Percentiles rank a stretch among this genome's conserved stretches.
Conservation (phyloP, 2,888 invertebrate genomes). For the Phymatocera aterrima region DNA sequence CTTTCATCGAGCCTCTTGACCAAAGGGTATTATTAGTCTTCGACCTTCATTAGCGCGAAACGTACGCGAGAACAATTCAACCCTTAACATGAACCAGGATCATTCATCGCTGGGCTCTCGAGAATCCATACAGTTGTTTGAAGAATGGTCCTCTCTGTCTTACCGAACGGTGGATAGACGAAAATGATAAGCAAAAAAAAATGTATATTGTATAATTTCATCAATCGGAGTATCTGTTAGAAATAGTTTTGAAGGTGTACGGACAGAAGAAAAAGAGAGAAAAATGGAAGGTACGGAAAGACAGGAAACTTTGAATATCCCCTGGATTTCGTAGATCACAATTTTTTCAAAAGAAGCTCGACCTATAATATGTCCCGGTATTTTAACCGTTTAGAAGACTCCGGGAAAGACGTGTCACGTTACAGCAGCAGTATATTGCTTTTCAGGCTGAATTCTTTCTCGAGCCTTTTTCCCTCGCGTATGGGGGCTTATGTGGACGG, state of each 20-base stretch:
- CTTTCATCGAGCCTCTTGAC: slow-evolving; percentile 41
- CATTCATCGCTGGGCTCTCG: background rate
- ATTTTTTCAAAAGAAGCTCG: slow-evolving; percentile 3
- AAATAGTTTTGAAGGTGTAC: too few species aligned
- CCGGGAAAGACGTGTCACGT: background rate
- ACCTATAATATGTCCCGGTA: background rate
- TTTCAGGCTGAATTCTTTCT: slow-evolving; percentile 17
- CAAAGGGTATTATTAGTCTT: slow-evolving; percentile 40
- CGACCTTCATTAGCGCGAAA: slow-evolving; percentile 41
- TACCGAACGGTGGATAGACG: too few species aligned
- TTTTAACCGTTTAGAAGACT: background rate
- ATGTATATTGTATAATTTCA: too few species aligned
- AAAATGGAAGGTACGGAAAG: background rate
- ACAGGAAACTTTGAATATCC: background rate
- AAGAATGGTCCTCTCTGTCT: background rate
- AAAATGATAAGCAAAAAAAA: too few species aligned
- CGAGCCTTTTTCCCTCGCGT: background rate
- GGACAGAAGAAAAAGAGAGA: background rate
- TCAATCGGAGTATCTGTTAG: too few species aligned
- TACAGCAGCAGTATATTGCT: slow-evolving; percentile 7
- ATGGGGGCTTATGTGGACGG: background rate
- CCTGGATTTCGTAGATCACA: background rate
- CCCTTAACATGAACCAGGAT: background rate
- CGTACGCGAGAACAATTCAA: slow-evolving; percentile 38
- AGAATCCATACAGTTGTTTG: too few species aligned